Conservation (phyloP, 53 echinoderm and acorn worm genomes). For the Pentamera pediparva region DNA sequence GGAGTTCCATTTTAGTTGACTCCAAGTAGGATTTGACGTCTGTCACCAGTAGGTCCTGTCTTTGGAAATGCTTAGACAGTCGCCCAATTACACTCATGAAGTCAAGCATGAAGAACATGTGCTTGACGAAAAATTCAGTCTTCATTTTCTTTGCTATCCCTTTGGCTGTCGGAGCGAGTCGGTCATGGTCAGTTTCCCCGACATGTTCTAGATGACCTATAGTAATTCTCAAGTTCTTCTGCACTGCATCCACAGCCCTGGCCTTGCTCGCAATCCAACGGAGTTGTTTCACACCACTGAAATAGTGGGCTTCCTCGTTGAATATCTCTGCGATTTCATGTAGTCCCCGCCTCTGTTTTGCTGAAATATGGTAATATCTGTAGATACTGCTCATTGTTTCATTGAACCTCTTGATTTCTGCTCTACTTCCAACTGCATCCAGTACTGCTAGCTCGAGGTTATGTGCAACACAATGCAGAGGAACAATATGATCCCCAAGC, state of each 20-base stretch:
- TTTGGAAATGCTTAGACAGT: background rate
- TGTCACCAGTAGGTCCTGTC: background rate
- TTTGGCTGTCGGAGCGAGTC: background rate
- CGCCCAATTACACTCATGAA: background rate
- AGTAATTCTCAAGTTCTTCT: background rate
- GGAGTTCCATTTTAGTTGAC: background rate
- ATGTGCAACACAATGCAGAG: background rate
- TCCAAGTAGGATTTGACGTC: background rate
- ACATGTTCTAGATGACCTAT: slow-evolving; percentile 8
- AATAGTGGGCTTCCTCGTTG: background rate
- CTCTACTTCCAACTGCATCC: slow-evolving; percentile 1
- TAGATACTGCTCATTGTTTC: slow-evolving; percentile 25
- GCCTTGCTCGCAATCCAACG: slow-evolving; percentile 3
- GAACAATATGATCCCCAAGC: background rate
- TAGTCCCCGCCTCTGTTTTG: background rate
- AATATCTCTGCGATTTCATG: background rate
- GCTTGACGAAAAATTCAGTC: background rate
- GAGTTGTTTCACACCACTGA: slow-evolving; percentile 8
- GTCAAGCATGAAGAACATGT: background rate
- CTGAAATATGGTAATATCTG: slow-evolving; percentile 4
- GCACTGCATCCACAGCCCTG: background rate
- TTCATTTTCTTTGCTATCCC: background rate
- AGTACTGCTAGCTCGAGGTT: background rate
- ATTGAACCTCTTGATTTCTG: too few species aligned
- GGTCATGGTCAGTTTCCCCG: background rate